Evolutionary conservation across 2,888 invertebrate species (phyloP), one percentile per base, ranked within the genome.

Genomic region (Mesodorylaimus sp.): DNA sequence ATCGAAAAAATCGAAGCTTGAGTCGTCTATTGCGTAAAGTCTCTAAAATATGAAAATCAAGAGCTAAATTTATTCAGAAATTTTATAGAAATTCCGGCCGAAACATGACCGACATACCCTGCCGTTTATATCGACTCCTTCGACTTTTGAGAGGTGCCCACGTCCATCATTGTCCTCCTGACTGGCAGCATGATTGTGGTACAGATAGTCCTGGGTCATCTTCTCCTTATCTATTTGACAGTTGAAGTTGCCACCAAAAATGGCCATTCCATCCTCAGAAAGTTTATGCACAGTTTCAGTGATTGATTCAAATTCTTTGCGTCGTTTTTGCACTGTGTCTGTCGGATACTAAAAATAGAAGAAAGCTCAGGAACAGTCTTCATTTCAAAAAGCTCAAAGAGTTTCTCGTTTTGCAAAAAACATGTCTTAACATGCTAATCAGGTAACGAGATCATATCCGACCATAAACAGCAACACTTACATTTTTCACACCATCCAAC

Each of bases 1-100:
- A 21, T 58, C 56, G 27, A 56, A 57, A 38, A 58, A 49, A 47
- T 58, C 59, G 48, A 59, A 59, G 19, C 57, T 55, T 16, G 51
- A 52, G 47, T 55, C 50, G 46, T 58, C 57, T 3, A 59, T 57
- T 3, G 58, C 57, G 10, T 58, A 58, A 21, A 56, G 54, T 28
- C 51, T 50, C 53, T 51, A 42, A 21, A n/a, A n/a, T n/a, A n/a
- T n/a, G n/a, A n/a, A n/a, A n/a, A n/a, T n/a, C n/a, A 39, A 10
- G 7, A 39, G 7, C 13, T 21, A 19, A 39, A 39, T 16, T 21
- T 19, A 7, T 7, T 19, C 7, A 39, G 7, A 39, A 39, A 19
- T n/a, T n/a, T n/a, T n/a, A n/a, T 39, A 7, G 41, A 39, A 39
- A 39, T 19, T 7, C 21, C n/a, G 7, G 7, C 21, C 41, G 10